Evolutionary conservation across 1,140 invertebrate genomes (phyloP).

Genomic region (Drosophila willistoni): DNA sequence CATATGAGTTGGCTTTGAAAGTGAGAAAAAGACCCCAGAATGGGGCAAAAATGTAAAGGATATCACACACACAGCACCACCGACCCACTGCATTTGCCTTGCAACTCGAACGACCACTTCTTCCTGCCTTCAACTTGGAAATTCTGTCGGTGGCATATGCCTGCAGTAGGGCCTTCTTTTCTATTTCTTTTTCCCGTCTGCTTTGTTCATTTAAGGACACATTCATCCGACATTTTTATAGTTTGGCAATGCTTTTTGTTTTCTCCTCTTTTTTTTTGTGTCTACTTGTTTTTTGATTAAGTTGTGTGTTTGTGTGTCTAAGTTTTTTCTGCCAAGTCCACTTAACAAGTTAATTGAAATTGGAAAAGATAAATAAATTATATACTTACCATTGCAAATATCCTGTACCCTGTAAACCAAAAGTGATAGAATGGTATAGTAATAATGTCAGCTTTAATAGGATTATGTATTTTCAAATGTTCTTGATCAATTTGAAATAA

Average conservation of each 20-base stretch:
- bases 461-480: no score
- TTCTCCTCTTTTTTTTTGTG: neutral
- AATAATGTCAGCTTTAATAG: no score
- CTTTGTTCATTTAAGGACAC: conserved; percentile 23
- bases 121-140: conserved; percentile 35
- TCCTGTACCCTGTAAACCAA: neutral
- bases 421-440: no score
- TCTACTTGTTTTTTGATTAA: conserved; percentile 23
- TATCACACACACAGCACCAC: conserved; percentile 18
- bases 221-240: conserved; percentile 15
- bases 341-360: conserved; percentile 56
- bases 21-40: conserved; percentile 15
- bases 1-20: conserved; percentile 40
- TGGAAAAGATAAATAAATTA: conserved; percentile 1
- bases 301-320: neutral
- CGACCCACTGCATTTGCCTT: conserved; percentile 21
- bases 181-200: neutral
- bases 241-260: neutral
- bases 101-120: conserved; percentile 41
- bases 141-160: conserved; percentile 40
- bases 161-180: conserved; percentile 31
- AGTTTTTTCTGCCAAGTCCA: conserved; percentile 1
- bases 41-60: conserved; percentile 40
- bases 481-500: no score
- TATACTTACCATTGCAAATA: neutral